phyloP scores from a whole-genome alignment of 2,113 vertebrate species.

The Zosterops lateralis region DNA sequence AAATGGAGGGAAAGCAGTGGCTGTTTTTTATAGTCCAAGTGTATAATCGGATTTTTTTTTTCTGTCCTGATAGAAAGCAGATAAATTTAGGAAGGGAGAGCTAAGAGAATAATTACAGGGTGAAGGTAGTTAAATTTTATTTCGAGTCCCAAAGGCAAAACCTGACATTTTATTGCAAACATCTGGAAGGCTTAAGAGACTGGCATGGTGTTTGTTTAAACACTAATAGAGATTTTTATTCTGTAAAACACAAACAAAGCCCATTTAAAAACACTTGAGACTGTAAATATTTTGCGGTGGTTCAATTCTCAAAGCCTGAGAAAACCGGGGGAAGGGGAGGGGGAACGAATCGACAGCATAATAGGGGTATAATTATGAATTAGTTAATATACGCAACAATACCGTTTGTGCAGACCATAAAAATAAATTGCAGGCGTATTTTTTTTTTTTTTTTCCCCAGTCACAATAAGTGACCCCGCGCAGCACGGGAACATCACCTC shows the following conservation, averaged over 20 bases:
- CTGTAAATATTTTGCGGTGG: constrained; percentile 43
- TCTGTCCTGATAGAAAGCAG: constrained; percentile 75
- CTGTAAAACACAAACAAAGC: constrained; percentile 73
- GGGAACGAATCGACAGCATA: background rate
- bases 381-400: constrained; percentile 32
- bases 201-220: constrained; percentile 77
- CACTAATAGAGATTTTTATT: constrained; percentile 74
- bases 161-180: constrained; percentile 83
- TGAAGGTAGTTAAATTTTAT: constrained; percentile 84
- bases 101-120: constrained; percentile 83
- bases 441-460: background rate
- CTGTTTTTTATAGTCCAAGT: constrained; percentile 19
- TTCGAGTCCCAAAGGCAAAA: constrained; percentile 81
- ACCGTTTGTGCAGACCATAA: constrained; percentile 47
- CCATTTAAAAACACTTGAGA: constrained; percentile 67
- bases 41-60: constrained; percentile 30
- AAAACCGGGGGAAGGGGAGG: background rate
- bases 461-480: constrained; percentile 1
- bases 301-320: constrained; percentile 40
- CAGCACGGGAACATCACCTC: constrained; percentile 25
- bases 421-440: constrained; percentile 37
- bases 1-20: constrained; percentile 32
- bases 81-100: constrained; percentile 81
- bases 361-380: constrained; percentile 42
- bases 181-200: constrained; percentile 76